phyloP scores from a whole-genome alignment of 2,888 invertebrate genomes.

The Acanthosepion lycidas region DNA sequence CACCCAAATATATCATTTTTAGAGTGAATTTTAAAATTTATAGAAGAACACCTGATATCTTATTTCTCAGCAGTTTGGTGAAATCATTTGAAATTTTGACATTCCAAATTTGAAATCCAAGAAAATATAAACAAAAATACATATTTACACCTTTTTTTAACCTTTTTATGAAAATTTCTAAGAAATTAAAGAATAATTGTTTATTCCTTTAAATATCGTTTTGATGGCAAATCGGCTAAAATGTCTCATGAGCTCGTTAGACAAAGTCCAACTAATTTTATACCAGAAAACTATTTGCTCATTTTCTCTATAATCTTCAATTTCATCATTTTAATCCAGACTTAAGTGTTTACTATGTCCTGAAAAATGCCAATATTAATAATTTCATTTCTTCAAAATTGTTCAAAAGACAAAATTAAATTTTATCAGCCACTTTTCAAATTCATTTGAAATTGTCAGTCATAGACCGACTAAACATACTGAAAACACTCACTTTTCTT shows the following conservation, averaged over 20 bases:
- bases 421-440: neutral
- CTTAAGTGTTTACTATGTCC: too few species aligned
- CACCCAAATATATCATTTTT: neutral
- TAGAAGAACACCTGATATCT: neutral
- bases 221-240: neutral
- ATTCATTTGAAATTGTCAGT: neutral
- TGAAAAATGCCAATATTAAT: too few species aligned
- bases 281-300: neutral
- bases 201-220: neutral
- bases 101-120: neutral
- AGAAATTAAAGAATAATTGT: neutral
- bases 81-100: neutral
- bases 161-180: neutral
- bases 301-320: neutral
- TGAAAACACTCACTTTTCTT: neutral
- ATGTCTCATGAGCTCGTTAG: neutral
- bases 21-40: neutral
- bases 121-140: neutral
- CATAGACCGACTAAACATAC: neutral
- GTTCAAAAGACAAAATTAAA: neutral
- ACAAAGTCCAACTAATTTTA: neutral
- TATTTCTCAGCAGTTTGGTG: neutral
- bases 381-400: neutral
- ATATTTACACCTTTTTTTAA: neutral
- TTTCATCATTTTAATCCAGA: too few species aligned